phyloP scores from a whole-genome alignment of 2,888 invertebrate genomes.

The Pollenia griseotomentosa region DNA sequence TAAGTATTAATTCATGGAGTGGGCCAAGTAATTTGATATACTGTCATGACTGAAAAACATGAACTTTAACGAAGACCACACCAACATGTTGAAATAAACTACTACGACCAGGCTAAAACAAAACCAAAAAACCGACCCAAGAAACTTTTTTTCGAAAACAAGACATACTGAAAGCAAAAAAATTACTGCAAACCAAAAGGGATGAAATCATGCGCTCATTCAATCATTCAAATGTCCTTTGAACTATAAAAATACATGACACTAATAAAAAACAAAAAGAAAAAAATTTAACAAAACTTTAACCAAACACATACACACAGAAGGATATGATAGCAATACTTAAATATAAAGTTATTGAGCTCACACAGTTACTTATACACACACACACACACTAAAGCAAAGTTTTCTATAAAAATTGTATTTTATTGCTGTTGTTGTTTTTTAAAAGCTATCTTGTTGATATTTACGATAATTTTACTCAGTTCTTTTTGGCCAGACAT shows the following conservation, averaged over 20 bases:
- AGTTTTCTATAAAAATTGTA: constrained; percentile 49
- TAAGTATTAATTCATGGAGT: constrained; percentile 41
- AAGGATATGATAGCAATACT: constrained; percentile 51
- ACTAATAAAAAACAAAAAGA: constrained; percentile 81
- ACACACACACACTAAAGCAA: constrained; percentile 19
- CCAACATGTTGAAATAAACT: constrained; percentile 45
- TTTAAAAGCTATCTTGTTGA: constrained; percentile 65
- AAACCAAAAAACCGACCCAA: constrained; percentile 45
- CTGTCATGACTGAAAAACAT: constrained; percentile 75
- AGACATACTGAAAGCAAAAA: constrained; percentile 29
- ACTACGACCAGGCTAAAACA: constrained; percentile 36
- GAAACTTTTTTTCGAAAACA: constrained; percentile 48
- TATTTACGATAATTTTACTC: constrained; percentile 72
- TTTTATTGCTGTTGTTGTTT: constrained; percentile 23
- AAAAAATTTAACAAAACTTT: constrained; percentile 40
- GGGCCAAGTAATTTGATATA: constrained; percentile 82
- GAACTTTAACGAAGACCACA: constrained; percentile 66
- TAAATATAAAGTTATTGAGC: constrained; percentile 49
- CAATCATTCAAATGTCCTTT: constrained; percentile 84
- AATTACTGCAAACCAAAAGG: constrained; percentile 74
- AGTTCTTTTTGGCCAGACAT: constrained; percentile 70
- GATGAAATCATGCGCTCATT: constrained; percentile 83
- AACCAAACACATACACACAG: constrained; percentile 18
- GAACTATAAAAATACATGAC: constrained; percentile 84
- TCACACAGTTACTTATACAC: neutral